Evolutionary conservation across 2,113 vertebrate species (phyloP), one percentile per base, ranked within the genome.

Genomic region (Odocoileus virginianus): DNA sequence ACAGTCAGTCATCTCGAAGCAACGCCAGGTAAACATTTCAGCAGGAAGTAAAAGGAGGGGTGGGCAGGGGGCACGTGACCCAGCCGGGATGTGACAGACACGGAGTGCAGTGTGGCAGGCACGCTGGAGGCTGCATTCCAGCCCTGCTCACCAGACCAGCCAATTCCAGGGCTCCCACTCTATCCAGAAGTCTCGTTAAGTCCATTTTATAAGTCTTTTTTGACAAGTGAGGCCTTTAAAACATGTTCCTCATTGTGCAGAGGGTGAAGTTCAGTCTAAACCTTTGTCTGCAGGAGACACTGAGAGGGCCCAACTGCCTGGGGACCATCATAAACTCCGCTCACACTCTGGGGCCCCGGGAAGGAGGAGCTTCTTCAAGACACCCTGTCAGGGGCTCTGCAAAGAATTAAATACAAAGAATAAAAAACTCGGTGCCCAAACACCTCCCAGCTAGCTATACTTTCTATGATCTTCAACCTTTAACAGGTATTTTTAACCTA

Each of bases 161-260:
- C 97, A 86, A 86, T 93, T 85, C 13, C 1, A 61, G 9, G 55
- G 86, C 55, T 45, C 36, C 14, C 6, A 2, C 76, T n/a, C 2
- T 54, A 76, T 83, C 91, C 97, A 95, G 88, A 92, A 98, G 91
- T 92, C 96, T 98, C 33, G 40, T 97, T 94, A 97, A 97, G n/a
- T 94, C 88, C 40, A 2, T 79, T 97, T 98, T 98, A 96, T 87
- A 93, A 84, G 95, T n/a, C 57, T 91, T 96, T 92, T 98, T 96
- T 97, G 97, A 98, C 97, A 97, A 97, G 87, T 52, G 60, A 98
- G 36, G 82, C 61, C 93, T 98, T 98, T 98, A 98, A 95, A 98
- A 98, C 84, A 61, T 43, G 84, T 88, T 98, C 97, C 94, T 98
- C 97, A 97, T 98, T 97, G 96, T 97, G 64, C 43, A 89, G 45